Evolutionary conservation across 2,113 vertebrate species (phyloP).

Genomic region (Cettia cetti): DNA sequence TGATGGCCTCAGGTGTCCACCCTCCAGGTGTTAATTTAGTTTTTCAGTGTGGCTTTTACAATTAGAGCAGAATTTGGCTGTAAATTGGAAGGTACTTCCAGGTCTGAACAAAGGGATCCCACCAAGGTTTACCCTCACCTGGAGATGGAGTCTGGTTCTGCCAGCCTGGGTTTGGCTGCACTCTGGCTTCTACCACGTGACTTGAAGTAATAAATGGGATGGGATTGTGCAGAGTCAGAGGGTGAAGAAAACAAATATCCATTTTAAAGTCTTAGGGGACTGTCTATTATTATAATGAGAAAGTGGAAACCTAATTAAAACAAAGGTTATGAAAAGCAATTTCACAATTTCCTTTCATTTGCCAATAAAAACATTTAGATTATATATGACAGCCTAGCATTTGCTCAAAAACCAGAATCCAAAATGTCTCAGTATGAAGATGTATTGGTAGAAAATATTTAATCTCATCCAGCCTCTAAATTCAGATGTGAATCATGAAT

Average conservation of each 20-base stretch:
- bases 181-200: background rate
- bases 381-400: background rate
- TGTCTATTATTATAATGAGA: background rate
- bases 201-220: background rate
- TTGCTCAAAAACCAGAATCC: background rate
- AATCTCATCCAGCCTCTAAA: constrained; percentile 16
- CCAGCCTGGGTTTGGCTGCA: background rate
- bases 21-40: background rate
- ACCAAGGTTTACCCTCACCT: background rate
- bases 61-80: background rate
- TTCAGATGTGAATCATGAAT: constrained; percentile 48
- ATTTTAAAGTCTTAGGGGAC: background rate
- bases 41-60: background rate
- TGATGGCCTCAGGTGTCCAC: background rate
- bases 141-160: background rate
- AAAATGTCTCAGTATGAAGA: constrained; percentile 15
- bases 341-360: constrained; percentile 29
- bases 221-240: background rate
- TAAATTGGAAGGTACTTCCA: background rate
- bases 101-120: background rate
- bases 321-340: constrained; percentile 33
- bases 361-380: constrained; percentile 19
- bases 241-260: background rate
- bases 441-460: constrained; percentile 27
- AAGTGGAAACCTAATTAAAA: constrained; percentile 31